Conservation (phyloP, 37 sponge, comb jelly and placozoan species). For the Spongilla lacustris region DNA sequence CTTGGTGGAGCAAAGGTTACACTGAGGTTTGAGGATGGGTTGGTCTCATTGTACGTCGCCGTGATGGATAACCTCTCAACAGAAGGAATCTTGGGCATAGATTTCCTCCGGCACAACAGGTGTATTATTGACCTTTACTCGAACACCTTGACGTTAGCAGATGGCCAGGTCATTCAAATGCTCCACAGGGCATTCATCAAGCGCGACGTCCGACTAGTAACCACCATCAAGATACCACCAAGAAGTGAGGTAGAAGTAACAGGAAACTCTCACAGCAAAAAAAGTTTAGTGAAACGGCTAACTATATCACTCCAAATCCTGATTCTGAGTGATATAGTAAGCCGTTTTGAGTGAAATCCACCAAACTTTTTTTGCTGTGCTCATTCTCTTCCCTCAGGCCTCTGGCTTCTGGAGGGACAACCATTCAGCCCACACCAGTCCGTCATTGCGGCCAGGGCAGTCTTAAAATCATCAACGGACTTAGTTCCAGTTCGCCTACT, state of each 20-base stretch:
- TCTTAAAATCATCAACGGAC: background rate
- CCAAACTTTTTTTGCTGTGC: no score
- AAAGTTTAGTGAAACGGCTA: no score
- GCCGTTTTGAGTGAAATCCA: no score
- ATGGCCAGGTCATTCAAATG: background rate
- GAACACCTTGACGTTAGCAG: background rate
- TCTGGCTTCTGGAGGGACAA: background rate
- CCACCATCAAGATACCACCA: slow-evolving; percentile 3
- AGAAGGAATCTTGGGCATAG: slow-evolving; percentile 17
- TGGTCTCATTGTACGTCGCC: background rate
- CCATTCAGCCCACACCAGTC: background rate
- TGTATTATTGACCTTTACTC: background rate
- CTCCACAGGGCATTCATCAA: background rate
- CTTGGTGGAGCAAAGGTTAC: no score
- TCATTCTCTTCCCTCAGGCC: background rate
- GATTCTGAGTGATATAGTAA: no score
- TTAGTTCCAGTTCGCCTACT: slow-evolving; percentile 23
- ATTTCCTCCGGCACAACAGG: background rate
- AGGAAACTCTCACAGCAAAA: background rate
- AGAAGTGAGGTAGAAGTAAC: slow-evolving; percentile 1
- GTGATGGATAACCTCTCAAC: background rate
- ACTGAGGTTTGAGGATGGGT: no score
- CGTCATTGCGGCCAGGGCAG: slow-evolving; percentile 4
- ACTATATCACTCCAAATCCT: no score
- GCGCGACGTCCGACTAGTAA: background rate